phyloP scores from a whole-genome alignment of 2,113 vertebrate species.

The Stictonetta naevosa region DNA sequence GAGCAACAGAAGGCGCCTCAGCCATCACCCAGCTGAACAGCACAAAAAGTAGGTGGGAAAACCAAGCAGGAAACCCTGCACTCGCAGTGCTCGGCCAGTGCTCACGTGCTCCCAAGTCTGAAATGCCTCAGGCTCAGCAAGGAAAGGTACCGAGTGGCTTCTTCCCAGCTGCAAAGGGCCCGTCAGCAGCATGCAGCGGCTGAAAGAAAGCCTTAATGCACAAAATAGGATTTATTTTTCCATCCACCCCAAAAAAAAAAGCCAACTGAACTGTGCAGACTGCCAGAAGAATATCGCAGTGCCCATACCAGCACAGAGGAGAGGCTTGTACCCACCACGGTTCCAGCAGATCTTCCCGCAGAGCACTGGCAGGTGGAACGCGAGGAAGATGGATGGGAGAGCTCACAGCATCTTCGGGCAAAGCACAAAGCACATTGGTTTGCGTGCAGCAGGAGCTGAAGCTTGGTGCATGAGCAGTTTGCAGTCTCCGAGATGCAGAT shows the following conservation, averaged over 20 bases:
- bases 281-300: rapidly evolving
- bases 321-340: rapidly evolving
- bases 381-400: neutral
- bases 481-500: neutral
- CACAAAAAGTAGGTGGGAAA: neutral
- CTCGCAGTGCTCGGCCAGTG: rapidly evolving
- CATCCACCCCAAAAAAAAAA: neutral
- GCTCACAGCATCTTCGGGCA: neutral
- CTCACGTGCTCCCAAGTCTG: neutral
- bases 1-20: rapidly evolving
- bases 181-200: neutral
- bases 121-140: neutral
- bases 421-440: neutral
- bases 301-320: neutral
- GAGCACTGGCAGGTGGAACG: rapidly evolving
- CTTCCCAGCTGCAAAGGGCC: neutral
- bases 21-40: neutral
- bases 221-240: neutral
- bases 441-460: neutral
- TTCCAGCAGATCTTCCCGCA: neutral
- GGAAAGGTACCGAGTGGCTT: neutral
- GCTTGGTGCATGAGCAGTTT: neutral
- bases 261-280: neutral
- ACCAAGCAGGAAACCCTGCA: neutral
- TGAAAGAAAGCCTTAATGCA: neutral